Conservation (phyloP, 2,888 invertebrate genomes). For the Cephus nigrinus region DNA sequence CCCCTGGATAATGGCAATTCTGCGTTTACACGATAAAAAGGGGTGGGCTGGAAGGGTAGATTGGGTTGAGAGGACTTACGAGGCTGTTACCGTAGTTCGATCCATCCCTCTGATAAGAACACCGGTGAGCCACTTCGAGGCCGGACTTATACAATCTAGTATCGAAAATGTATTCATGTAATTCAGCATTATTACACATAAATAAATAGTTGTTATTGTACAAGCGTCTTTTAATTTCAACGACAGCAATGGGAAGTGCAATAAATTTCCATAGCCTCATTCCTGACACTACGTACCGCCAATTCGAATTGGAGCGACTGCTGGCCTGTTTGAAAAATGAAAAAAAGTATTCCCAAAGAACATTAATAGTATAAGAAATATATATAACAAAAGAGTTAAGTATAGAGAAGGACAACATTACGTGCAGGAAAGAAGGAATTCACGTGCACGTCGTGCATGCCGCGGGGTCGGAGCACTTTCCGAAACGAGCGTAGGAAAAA, state of each 20-base stretch:
- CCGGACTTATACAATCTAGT: slow-evolving; percentile 59
- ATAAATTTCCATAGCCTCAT: neutral
- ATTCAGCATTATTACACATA: slow-evolving; percentile 67
- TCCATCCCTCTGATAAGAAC: neutral
- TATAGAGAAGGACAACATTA: neutral
- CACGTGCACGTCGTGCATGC: neutral
- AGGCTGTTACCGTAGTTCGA: slow-evolving; percentile 2
- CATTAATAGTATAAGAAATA: neutral
- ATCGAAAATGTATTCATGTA: slow-evolving; percentile 65
- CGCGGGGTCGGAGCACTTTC: neutral
- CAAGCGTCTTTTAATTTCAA: slow-evolving; percentile 3
- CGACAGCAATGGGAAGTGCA: neutral
- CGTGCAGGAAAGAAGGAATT: neutral
- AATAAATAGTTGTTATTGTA: slow-evolving; percentile 68
- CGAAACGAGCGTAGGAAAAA: slow-evolving; percentile 27
- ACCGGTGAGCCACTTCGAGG: slow-evolving; percentile 14
- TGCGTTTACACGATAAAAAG: slow-evolving; percentile 5
- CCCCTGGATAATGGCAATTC: neutral
- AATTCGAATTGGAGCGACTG: neutral
- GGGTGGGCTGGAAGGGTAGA: neutral
- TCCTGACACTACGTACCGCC: neutral
- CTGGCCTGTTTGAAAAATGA: neutral
- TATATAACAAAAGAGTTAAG: no score
- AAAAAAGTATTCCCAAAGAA: no score
- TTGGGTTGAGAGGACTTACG: neutral